Base-by-base conservation (phyloP, 1,140 invertebrate species). In the Drosophila trapezifrons region DNA sequence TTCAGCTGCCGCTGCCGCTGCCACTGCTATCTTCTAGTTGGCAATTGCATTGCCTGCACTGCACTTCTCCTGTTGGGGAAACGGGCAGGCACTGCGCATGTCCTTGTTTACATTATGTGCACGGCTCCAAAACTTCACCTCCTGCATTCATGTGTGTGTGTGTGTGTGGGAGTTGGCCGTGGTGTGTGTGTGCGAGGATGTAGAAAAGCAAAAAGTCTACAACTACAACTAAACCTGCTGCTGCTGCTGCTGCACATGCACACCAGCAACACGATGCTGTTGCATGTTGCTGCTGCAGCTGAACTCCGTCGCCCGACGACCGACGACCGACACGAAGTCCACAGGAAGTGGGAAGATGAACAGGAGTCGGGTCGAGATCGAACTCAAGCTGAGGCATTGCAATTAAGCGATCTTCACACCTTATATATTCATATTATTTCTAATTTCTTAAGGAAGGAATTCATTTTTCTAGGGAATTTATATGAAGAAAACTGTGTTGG, bases 61-160 rank as follows among this genome's bases (percentile, higher is more conserved):
- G 76, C 73, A 85, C 72, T 89, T 89, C 84, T 89, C 84, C 84
- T 80, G 80, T 80, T 78, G 84, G 85, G 84, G 84, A 89, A 89
- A 64, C 57, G 60, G 47, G 51, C 51, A 54, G 25, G 60, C 85
- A 89, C 20, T 89, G 84, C 84, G 84, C 84, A 89, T 89, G 84
- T 64, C 76, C 85, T 80, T 89, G 80, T 89, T 89, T 89, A 87
- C 85, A 87, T 87, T 89, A 87, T 90, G 73, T 87, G 84, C 77
- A 76, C 51, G 63, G 45, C 76, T 73, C 71, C 63, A 75, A 80
- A 79, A 69, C 77, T 75, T 59, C 43, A 55, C 56, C 43, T 18
- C 75, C 45, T 60, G 52, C 57, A 51, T 20, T 40, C 65, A n/a
- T n/a, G 32, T 65, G 17, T 38, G 32, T 46, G 37, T 40, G 73